Evolutionary conservation across 2,888 invertebrate genomes (phyloP).

Genomic region (Agonum fuliginosum): DNA sequence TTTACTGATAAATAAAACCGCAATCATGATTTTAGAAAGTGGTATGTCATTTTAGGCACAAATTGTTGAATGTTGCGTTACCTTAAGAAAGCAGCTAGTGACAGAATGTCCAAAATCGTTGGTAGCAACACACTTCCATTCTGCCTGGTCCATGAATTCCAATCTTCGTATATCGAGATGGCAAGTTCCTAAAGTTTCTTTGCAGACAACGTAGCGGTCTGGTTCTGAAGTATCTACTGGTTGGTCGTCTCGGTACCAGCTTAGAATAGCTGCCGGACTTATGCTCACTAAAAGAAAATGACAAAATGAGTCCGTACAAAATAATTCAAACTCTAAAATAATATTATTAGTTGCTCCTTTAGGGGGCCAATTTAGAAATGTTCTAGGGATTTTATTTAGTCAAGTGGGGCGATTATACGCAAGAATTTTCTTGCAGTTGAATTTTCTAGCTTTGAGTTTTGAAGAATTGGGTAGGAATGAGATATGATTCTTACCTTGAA

Average conservation of each 20-base stretch:
- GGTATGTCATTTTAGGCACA: too few species aligned
- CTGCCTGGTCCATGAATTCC: conserved; percentile 90
- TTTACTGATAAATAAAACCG: too few species aligned
- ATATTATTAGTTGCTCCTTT: too few species aligned
- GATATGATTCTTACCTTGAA: conserved; percentile 78
- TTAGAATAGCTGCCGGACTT: conserved; percentile 85
- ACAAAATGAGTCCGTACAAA: too few species aligned
- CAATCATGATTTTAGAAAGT: too few species aligned
- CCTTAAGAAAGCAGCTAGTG: conserved; percentile 89
- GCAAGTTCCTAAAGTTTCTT: conserved; percentile 83
- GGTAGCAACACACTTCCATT: conserved; percentile 93
- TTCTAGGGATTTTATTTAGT: conserved; percentile 16
- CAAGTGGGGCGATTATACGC: too few species aligned
- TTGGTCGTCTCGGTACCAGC: conserved; percentile 93
- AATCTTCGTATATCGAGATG: conserved; percentile 83
- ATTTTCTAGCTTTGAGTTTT: too few species aligned
- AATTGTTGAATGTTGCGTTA: too few species aligned
- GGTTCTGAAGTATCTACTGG: conserved; percentile 79
- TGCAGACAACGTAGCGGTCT: conserved; percentile 81
- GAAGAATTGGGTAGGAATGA: too few species aligned
- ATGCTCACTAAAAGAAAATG: conserved; percentile 79
- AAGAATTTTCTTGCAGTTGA: too few species aligned
- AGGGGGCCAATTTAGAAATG: conserved; percentile 7
- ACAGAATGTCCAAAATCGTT: conserved; percentile 93
- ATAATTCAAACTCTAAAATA: too few species aligned